phyloP scores from a whole-genome alignment of 2,888 invertebrate genomes.

The Candidula unifasciata region DNA sequence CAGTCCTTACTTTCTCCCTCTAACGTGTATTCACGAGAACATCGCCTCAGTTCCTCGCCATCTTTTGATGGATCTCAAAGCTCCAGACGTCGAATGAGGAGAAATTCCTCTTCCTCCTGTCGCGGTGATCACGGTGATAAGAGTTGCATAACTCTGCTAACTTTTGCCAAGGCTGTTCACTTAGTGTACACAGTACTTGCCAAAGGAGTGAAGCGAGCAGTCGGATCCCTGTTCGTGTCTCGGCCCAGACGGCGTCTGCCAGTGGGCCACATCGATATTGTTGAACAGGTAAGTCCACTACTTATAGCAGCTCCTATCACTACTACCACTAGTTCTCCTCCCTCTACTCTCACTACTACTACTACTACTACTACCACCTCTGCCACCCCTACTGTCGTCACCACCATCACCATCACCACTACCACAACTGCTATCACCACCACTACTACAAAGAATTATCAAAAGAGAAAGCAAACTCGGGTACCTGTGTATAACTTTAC shows the following conservation, averaged over 20 bases:
- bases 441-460: not conserved
- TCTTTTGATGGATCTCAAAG: not conserved
- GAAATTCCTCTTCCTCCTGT: slow-evolving; percentile 34
- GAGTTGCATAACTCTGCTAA: slow-evolving; percentile 20
- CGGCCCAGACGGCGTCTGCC: slow-evolving; percentile 9
- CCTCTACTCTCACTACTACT: not conserved
- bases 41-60: slow-evolving; percentile 6
- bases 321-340: not conserved
- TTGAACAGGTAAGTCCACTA: slow-evolving; percentile 32
- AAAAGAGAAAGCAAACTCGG: too few relatives aligned
- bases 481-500: too few relatives aligned
- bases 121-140: slow-evolving; percentile 16
- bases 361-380: not conserved
- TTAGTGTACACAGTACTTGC: not conserved
- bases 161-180: not conserved
- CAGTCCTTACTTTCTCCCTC: slow-evolving; percentile 16
- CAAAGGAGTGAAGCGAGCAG: not conserved
- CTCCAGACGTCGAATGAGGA: not conserved
- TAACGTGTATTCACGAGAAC: not conserved
- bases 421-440: not conserved
- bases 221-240: slow-evolving; percentile 5
- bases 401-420: not conserved
- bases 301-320: not conserved
- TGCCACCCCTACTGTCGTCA: not conserved
- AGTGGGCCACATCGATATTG: slow-evolving; percentile 21